These are phyloP conservation scores for Suricata suricatta DNA, from an alignment of 2,113 vertebrate species.

Conservation along the genomic window DNA sequence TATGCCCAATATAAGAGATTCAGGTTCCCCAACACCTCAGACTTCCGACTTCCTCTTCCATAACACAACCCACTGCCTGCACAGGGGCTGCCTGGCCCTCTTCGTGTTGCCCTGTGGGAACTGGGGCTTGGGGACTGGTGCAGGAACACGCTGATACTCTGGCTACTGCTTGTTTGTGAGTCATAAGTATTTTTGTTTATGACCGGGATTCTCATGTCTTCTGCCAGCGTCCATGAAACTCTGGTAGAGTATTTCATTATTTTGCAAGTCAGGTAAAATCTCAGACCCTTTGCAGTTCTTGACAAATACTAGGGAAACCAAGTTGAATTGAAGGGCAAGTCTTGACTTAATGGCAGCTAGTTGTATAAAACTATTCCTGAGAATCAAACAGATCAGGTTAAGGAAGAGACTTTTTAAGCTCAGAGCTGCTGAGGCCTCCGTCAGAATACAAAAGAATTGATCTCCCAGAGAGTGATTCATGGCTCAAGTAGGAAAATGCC, in stretches of 20 bases:
- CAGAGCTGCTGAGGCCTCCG: not conserved
- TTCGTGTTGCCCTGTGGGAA: not conserved
- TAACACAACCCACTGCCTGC: not conserved
- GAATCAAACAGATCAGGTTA: not conserved
- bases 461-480: not conserved
- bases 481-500: not conserved
- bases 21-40: not conserved
- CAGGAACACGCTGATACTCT: not conserved
- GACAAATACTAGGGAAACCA: not conserved
- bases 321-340: not conserved
- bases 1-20: not conserved
- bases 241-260: not conserved
- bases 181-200: not conserved
- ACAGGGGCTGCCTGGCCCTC: not conserved
- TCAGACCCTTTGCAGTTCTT: not conserved
- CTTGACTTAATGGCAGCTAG: not conserved
- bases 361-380: not conserved
- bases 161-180: not conserved
- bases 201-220: not conserved
- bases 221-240: not conserved
- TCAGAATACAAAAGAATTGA: slow-evolving; percentile 22
- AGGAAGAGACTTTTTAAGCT: not conserved
- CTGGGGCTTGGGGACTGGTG: not conserved
- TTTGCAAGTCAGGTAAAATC: not conserved
- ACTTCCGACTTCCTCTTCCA: not conserved